Conservation (phyloP, 2,113 vertebrate genomes). For the Vicugna pacos region DNA sequence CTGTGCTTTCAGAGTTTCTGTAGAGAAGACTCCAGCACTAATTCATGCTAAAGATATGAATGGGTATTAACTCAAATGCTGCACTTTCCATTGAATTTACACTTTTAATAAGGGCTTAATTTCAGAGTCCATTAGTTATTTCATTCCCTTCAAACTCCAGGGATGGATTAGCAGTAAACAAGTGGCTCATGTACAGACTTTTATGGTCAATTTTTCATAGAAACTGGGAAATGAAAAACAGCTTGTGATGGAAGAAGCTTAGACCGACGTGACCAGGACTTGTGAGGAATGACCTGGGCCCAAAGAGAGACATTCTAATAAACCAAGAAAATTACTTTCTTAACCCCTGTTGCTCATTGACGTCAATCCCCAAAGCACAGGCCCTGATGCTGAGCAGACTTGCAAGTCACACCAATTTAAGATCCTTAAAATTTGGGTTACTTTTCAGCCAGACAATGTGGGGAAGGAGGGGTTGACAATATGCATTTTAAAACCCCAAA, state of each 20-base stretch:
- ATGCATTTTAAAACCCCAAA: constrained; percentile 19
- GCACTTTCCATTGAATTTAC: constrained; percentile 66
- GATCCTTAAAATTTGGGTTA: constrained; percentile 28
- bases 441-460: constrained; percentile 49
- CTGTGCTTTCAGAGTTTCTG: background rate
- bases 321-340: constrained; percentile 68
- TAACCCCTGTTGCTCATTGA: constrained; percentile 59
- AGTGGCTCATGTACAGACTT: constrained; percentile 48
- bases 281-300: constrained; percentile 48
- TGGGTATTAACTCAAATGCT: constrained; percentile 63
- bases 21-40: background rate
- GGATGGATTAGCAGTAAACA: constrained; percentile 75
- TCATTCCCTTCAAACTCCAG: constrained; percentile 58
- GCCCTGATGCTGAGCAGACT: background rate
- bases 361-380: background rate
- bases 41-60: constrained; percentile 56
- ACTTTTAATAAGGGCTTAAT: constrained; percentile 79
- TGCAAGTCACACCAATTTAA: constrained; percentile 36
- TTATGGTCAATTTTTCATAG: constrained; percentile 72
- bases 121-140: constrained; percentile 73
- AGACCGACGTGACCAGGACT: constrained; percentile 53
- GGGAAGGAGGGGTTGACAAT: background rate
- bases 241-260: constrained; percentile 66
- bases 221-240: constrained; percentile 75
- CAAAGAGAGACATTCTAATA: constrained; percentile 69